Percentiles rank a stretch among this genome's conserved stretches.
phyloP scores from a whole-genome alignment of 2,113 vertebrate genomes.

The Tupaia chinensis region DNA sequence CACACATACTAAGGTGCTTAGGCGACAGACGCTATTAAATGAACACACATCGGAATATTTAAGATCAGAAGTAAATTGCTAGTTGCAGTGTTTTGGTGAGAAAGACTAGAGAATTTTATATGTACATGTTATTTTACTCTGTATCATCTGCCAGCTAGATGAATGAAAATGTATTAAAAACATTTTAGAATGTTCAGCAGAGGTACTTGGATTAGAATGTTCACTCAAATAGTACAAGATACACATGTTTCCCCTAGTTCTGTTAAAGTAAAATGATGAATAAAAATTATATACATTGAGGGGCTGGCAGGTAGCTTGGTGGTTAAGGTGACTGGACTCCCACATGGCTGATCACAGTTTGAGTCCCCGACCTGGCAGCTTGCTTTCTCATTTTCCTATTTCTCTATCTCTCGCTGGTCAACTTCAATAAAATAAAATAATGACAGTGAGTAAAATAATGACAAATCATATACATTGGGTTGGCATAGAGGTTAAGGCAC shows the following conservation, averaged over 20 bases:
- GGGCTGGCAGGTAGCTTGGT: no score
- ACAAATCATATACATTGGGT: no score
- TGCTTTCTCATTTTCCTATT: no score
- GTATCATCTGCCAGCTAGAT: neutral
- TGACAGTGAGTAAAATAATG: no score
- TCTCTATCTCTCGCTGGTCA: no score
- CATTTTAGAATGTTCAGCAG: neutral
- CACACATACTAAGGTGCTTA: conserved; percentile 20
- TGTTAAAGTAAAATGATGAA: neutral
- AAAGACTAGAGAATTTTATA: neutral
- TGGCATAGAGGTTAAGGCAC: no score
- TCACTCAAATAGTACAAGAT: neutral
- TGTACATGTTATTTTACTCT: neutral
- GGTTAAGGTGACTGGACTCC: no score
- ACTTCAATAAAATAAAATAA: no score
- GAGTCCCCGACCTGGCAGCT: no score
- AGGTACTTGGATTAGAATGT: neutral
- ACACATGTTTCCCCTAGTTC: neutral
- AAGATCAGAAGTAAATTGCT: conserved; percentile 27
- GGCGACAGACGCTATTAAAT: neutral
- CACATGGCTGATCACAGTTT: no score
- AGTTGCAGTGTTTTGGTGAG: neutral
- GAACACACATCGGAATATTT: conserved; percentile 36
- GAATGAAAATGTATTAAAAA: neutral
- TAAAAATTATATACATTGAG: neutral